These are phyloP conservation scores for Syngnathus acus DNA, from an alignment of 2,797 vertebrate genomes.

Conservation along the genomic window DNA sequence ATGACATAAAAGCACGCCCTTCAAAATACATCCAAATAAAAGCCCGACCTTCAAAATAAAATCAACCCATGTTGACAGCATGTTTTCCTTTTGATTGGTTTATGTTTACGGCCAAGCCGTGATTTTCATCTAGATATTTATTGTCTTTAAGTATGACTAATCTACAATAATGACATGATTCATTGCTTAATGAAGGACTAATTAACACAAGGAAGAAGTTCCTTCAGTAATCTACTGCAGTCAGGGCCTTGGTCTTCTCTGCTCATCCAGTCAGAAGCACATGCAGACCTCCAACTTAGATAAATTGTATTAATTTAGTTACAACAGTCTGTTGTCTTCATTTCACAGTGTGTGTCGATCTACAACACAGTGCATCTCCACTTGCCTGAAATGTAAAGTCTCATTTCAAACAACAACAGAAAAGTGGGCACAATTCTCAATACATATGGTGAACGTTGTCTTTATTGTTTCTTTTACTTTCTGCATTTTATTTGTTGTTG, in stretches of 20 bases:
- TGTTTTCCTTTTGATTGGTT: not conserved
- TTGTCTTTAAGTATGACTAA: not conserved
- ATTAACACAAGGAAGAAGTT: not conserved
- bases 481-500: too few relatives aligned
- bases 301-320: too few relatives aligned
- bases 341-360: too few relatives aligned
- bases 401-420: not conserved
- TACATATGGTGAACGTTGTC: not conserved
- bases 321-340: too few relatives aligned
- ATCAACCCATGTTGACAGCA: not conserved
- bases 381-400: not conserved
- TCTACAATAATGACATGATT: not conserved
- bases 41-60: not conserved
- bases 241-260: too few relatives aligned
- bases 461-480: not conserved
- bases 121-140: not conserved
- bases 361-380: too few relatives aligned
- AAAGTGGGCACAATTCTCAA: not conserved
- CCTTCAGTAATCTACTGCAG: too few relatives aligned
- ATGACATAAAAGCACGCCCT: not conserved
- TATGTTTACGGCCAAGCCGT: not conserved
- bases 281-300: too few relatives aligned
- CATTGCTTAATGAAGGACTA: too few relatives aligned
- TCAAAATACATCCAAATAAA: not conserved
- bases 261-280: too few relatives aligned